Evolutionary conservation across 2,797 vertebrate species (phyloP), one percentile per base, ranked within the genome.

Genomic region (Neosilurus hyrtlii): DNA sequence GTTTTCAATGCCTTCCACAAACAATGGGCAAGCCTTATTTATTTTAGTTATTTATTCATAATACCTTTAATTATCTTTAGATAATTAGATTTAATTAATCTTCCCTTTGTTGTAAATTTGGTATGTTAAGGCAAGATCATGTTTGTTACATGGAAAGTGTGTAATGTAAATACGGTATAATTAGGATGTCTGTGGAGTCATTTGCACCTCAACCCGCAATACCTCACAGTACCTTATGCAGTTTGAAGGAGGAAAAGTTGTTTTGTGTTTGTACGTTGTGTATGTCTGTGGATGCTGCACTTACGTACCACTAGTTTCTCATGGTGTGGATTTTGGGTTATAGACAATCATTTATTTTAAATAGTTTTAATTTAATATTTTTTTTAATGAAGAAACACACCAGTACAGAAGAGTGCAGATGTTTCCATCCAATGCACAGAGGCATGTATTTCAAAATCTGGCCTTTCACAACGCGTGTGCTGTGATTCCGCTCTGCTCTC

Each of bases 401-500:
- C 52, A 7, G 75, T 71, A 72, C 49, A 30, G 12, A 61, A 61
- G 20, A 35, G 65, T 49, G 26, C 72, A 71, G 66, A 54, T 72
- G 66, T 59, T 78, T 83, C 35, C 15, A 35, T 63, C 63, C 73
- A 49, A 4, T 74, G 70, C 51, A 54, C 15, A 49, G 56, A 81
- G 56, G 80, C 51, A 43, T 72, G 61, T 30, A 24, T 59, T 65
- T 63, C 4, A 66, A 56, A 56, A 66, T 66, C 65, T 24, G 62
- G 10, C 26, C 70, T 74, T 74, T 82, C 61, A 9, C 8, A 24
- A 73, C 59, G 7, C 43, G 73, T 61, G 74, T 22, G 22, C 22
- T 24, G 26, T 75, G 80, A 73, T 74, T 63, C 35, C 52, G 20
- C 24, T 63, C 43, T 52, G 43, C 37, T 52, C 80, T n/a, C 68